Base-by-base conservation (phyloP, 2,113 vertebrate genomes). In the Poicephalus gulielmi region DNA sequence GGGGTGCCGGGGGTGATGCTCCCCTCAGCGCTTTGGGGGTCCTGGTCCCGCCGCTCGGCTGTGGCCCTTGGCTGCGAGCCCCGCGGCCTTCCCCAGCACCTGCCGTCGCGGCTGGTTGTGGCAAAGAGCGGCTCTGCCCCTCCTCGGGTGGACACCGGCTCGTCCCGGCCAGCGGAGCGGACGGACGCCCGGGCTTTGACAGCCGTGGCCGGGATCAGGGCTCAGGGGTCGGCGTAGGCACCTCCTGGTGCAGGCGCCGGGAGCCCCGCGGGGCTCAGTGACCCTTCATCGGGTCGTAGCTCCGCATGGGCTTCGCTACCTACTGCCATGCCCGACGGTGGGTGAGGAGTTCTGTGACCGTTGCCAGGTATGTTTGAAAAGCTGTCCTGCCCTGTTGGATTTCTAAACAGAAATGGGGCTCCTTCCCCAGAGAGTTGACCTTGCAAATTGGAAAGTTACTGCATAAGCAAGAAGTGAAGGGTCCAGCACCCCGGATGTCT, bases 321-420 rank as follows among this genome's bases (percentile, higher is more conserved):
- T 50, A 5, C 47, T 53, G 57, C 74, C 19, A 0, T 25, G 35
- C 28, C 39, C 1, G 0, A 12, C 31, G 49, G 64, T 9, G 4
- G 20, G 18, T 9, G 74, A 69, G 28, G 25, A 39, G 31, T 4
- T 63, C 59, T 41, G 2, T 60, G 16, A 4, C 4, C 13, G 11
- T 35, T 55, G 17, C 2, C 17, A 15, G 20, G 13, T 30, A 10
- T 9, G 18, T 57, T 22, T 49, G 52, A 17, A 67, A 64, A 76
- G 39, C 20, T 43, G 11, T n/a, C 28, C 37, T 13, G 47, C 62
- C 25, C 19, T 7, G 13, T 28, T 50, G 49, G 6, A 0, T 57
- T 87, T 64, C 69, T n/a, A 30, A 50, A 39, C 3, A 23, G 37
- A 43, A 37, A 25, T 10, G 17, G 10, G 30, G 10, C 23, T 82